A percentile compares a stretch with the other conserved stretches of the same genome.
Evolutionary conservation across 2,113 vertebrate species (phyloP).

Genomic region (Callocephalon fimbriatum): DNA sequence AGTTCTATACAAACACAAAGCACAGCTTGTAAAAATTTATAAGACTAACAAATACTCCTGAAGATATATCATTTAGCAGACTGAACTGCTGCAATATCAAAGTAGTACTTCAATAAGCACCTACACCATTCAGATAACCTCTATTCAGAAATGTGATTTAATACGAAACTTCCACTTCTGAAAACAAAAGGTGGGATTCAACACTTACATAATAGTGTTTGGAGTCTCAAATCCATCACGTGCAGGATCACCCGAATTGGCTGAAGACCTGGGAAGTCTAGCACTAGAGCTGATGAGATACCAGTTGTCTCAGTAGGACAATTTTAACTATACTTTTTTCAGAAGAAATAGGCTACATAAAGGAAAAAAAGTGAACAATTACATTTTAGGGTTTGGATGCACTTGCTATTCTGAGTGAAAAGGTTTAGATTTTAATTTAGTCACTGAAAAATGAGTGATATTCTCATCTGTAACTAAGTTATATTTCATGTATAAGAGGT

Average conservation of each 20-base stretch:
- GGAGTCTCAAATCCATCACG: not conserved
- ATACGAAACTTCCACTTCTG: not conserved
- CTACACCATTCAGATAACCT: not conserved
- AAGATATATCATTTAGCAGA: not conserved
- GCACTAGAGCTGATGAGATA: not conserved
- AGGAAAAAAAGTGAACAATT: not conserved
- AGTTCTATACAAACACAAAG: conserved; percentile 28
- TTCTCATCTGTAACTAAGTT: not conserved
- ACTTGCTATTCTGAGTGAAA: not conserved
- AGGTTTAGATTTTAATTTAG: not conserved
- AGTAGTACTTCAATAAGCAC: not conserved
- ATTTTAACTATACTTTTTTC: not conserved
- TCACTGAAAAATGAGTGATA: not conserved
- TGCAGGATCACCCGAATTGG: not conserved
- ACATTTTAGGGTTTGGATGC: not conserved
- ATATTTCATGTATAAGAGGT: not conserved
- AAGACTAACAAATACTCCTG: conserved; percentile 13
- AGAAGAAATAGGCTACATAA: not conserved
- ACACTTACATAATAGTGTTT: not conserved
- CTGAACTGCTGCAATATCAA: not conserved
- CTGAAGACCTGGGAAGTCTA: not conserved
- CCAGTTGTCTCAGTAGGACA: not conserved
- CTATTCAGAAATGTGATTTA: not conserved
- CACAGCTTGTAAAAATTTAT: not conserved
- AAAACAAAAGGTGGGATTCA: not conserved